Percentiles rank a stretch among this genome's conserved stretches.
Evolutionary conservation across 2,797 vertebrate genomes (phyloP).

Genomic region (Arctocebus calabarensis): DNA sequence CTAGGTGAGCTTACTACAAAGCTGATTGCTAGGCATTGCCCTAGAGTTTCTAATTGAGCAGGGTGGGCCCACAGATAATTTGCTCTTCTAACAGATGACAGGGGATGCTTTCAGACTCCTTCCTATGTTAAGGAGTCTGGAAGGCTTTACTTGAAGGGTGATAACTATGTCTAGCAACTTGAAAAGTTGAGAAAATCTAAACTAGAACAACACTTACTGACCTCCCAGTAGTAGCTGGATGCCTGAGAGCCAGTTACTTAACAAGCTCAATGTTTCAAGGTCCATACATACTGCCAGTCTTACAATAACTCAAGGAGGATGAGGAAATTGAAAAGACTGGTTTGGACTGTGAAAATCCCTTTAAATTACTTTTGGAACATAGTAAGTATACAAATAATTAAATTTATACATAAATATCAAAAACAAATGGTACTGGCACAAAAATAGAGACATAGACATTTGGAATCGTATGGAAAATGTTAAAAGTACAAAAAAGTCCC

Average conservation of each 20-base stretch:
- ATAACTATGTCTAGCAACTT: neutral
- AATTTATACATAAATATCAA: neutral
- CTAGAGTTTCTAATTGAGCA: neutral
- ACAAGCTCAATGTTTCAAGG: neutral
- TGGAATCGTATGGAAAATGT: no score
- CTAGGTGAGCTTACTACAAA: neutral
- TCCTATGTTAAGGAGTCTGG: neutral
- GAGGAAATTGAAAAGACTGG: neutral
- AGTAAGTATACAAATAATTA: neutral
- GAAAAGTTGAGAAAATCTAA: neutral
- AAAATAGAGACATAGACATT: no score
- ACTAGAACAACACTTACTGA: neutral
- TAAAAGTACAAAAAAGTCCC: neutral
- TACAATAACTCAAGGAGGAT: neutral
- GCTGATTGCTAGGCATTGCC: neutral
- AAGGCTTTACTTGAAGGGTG: neutral
- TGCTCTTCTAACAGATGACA: neutral
- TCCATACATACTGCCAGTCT: neutral
- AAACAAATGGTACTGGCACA: no score
- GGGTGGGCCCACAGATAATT: neutral
- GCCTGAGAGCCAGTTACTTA: neutral
- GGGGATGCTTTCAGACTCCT: neutral
- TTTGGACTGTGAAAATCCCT: neutral
- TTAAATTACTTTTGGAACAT: neutral
- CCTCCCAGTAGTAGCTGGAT: neutral